Conservation (phyloP, 2,888 invertebrate species). For the Cephus pygmeus region DNA sequence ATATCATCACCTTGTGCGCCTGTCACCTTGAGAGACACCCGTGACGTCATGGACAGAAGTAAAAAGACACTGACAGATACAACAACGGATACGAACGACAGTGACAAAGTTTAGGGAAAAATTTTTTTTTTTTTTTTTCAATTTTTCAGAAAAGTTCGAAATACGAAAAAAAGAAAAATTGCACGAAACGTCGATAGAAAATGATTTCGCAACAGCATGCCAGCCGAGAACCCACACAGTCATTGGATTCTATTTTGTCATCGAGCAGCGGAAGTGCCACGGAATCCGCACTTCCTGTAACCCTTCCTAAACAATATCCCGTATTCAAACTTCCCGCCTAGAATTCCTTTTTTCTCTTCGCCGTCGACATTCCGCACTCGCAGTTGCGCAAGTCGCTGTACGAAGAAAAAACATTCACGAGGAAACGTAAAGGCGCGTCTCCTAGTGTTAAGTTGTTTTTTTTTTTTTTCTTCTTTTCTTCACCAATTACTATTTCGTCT, state of each 20-base stretch:
- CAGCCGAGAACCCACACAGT: not conserved
- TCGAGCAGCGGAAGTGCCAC: conserved; percentile 16
- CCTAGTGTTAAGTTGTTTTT: not conserved
- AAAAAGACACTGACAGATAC: not conserved
- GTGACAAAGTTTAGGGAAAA: too few relatives aligned
- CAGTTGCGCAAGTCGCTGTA: not conserved
- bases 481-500: too few relatives aligned
- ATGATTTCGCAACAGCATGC: not conserved
- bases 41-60: not conserved
- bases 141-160: too few relatives aligned
- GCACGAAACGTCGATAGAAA: too few relatives aligned
- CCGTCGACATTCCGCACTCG: conserved; percentile 10
- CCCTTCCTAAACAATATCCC: not conserved
- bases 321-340: not conserved
- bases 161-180: too few relatives aligned
- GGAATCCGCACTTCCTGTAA: conserved; percentile 20
- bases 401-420: not conserved
- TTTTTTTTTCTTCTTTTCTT: not conserved
- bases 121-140: too few relatives aligned
- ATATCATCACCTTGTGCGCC: not conserved
- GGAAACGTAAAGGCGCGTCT: not conserved
- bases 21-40: not conserved
- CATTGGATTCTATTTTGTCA: not conserved
- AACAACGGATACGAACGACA: too few relatives aligned
- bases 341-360: not conserved